Percentiles rank a stretch among this genome's conserved stretches.
Evolutionary conservation across 2,797 vertebrate species (phyloP).

Genomic region (Tiaroga cobitis): DNA sequence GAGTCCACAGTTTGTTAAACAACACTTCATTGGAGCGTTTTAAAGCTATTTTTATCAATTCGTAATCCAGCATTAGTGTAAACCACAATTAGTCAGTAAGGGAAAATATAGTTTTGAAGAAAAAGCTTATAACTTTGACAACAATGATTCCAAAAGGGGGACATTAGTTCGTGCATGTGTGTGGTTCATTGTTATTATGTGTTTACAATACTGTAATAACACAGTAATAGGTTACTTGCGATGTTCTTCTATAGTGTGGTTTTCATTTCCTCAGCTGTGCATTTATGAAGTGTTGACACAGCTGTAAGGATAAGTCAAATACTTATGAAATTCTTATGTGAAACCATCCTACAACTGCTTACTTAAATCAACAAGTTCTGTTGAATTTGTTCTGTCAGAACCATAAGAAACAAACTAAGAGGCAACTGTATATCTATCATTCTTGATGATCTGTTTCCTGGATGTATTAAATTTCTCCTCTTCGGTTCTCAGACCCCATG

Average conservation of each 20-base stretch:
- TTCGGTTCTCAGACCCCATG: conserved; percentile 50
- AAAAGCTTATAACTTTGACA: background rate
- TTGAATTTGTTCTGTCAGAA: background rate
- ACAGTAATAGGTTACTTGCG: background rate
- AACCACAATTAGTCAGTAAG: background rate
- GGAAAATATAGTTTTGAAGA: background rate
- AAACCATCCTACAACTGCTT: conserved; percentile 4
- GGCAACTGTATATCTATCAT: conserved; percentile 33
- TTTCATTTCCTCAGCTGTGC: conserved; percentile 15
- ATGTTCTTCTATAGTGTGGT: background rate
- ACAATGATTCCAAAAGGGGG: background rate
- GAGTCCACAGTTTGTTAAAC: conserved; percentile 15
- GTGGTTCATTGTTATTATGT: background rate
- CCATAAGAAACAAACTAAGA: conserved; percentile 40
- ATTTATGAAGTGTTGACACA: conserved; percentile 29
- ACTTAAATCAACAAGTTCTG: conserved; percentile 23
- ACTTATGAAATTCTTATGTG: background rate
- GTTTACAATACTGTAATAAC: conserved; percentile 35
- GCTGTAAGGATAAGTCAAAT: conserved; percentile 3
- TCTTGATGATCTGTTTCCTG: conserved; percentile 48
- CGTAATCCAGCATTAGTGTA: conserved; percentile 2
- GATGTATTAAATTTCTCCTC: conserved; percentile 52
- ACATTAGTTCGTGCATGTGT: background rate
- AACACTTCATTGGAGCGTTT: conserved; percentile 5
- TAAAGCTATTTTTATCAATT: conserved; percentile 19